These are phyloP conservation scores for Agrotis clavis DNA, from an alignment of 2,888 invertebrate species.

Conservation along the genomic window DNA sequence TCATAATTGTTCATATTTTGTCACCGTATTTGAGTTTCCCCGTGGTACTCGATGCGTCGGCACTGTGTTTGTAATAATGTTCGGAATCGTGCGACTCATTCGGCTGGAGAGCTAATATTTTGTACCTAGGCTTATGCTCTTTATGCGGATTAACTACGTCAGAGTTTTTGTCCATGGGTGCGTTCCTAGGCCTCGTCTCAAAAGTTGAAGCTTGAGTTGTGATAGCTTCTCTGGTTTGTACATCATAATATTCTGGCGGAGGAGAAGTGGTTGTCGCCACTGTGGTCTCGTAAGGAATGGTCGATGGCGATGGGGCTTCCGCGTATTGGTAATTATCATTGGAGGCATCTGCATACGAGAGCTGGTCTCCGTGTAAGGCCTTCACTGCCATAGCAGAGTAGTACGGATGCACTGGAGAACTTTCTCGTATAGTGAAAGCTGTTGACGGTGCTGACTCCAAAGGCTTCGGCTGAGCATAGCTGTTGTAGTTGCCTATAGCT, in stretches of 20 bases:
- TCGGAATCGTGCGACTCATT: slow-evolving; percentile 57
- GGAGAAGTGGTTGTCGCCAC: slow-evolving; percentile 71
- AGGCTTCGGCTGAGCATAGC: slow-evolving; percentile 72
- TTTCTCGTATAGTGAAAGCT: slow-evolving; percentile 79
- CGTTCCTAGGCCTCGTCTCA: slow-evolving; percentile 64
- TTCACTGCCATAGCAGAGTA: slow-evolving; percentile 83
- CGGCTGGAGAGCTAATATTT: slow-evolving; percentile 68
- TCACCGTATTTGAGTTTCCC: slow-evolving; percentile 86
- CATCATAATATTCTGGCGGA: slow-evolving; percentile 66
- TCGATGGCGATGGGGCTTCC: slow-evolving; percentile 77
- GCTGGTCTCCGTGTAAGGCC: slow-evolving; percentile 78
- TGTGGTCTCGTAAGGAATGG: slow-evolving; percentile 68
- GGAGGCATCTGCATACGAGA: slow-evolving; percentile 81
- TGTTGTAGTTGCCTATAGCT: slow-evolving; percentile 75
- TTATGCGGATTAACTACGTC: slow-evolving; percentile 54
- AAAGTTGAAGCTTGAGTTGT: slow-evolving; percentile 66
- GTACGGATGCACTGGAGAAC: slow-evolving; percentile 82
- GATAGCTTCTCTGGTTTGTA: slow-evolving; percentile 62
- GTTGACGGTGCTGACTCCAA: slow-evolving; percentile 74
- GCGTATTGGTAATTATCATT: slow-evolving; percentile 84
- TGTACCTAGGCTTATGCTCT: slow-evolving; percentile 69
- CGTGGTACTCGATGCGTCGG: slow-evolving; percentile 68
- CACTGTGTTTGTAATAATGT: slow-evolving; percentile 65
- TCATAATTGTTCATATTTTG: slow-evolving; percentile 77
- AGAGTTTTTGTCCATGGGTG: slow-evolving; percentile 57